Conservation (phyloP, 2,797 vertebrate species). For the Silurus aristotelis region DNA sequence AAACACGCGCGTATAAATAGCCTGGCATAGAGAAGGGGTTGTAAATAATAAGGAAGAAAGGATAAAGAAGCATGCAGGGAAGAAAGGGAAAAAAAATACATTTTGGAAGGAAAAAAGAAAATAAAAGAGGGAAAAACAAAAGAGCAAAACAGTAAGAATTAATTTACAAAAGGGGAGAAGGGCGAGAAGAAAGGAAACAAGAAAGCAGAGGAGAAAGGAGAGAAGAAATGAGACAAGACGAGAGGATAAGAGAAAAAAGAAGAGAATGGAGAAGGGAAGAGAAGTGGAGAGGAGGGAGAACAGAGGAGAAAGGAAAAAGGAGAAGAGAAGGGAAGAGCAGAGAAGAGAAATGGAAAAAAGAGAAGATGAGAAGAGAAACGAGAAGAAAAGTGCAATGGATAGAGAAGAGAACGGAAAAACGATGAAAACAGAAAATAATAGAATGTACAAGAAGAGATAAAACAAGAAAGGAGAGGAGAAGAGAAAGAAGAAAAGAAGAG, state of each 20-base stretch:
- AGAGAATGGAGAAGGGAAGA: neutral
- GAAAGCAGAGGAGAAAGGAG: neutral
- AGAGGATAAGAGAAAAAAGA: neutral
- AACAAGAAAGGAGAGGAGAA: no score
- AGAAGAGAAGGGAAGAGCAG: neutral
- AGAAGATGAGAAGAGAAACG: no score
- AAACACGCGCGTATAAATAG: conserved; percentile 16
- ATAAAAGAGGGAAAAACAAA: neutral
- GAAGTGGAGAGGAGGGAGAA: neutral
- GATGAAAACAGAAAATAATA: no score
- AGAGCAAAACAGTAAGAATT: neutral
- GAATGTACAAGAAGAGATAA: no score
- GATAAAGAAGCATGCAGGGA: neutral
- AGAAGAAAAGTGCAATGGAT: no score
- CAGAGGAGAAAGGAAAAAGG: neutral
- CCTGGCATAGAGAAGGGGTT: neutral
- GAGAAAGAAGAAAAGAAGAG: no score
- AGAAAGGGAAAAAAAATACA: neutral
- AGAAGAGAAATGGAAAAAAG: no score
- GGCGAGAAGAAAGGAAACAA: neutral
- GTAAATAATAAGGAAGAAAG: neutral
- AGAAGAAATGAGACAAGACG: neutral
- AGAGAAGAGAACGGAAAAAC: no score
- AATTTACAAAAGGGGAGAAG: neutral
- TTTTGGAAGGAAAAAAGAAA: neutral